Percentiles rank a stretch among this genome's conserved stretches.
These are phyloP conservation scores for Ciconia boyciana DNA, from an alignment of 2,113 vertebrate genomes.

Conservation along the genomic window DNA sequence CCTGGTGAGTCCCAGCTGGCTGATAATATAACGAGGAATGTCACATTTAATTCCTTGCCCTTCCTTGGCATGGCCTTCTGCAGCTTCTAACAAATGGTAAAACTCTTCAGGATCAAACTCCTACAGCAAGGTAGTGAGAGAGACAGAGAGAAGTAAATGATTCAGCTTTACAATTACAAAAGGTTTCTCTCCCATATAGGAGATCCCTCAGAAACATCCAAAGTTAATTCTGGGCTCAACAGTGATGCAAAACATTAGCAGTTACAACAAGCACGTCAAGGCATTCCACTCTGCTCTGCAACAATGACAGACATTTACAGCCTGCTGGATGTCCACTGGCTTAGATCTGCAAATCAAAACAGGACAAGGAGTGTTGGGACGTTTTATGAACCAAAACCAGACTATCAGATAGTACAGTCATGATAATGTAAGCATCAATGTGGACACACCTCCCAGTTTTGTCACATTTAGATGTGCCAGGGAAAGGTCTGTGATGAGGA, in stretches of 20 bases:
- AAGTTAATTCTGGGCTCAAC: neutral
- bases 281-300: neutral
- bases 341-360: neutral
- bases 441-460: neutral
- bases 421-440: fast-evolving
- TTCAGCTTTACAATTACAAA: neutral
- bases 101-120: slow-evolving; percentile 99
- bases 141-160: neutral
- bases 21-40: slow-evolving; percentile 96
- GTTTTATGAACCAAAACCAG: neutral
- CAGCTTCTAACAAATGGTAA: slow-evolving; percentile 95
- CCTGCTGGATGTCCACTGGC: neutral
- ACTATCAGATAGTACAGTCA: neutral
- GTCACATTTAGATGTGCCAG: neutral
- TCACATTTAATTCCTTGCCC: slow-evolving; percentile 96
- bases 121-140: slow-evolving; percentile 66
- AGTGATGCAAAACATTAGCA: neutral
- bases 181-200: neutral
- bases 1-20: slow-evolving; percentile 94
- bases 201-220: neutral
- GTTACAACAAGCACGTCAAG: neutral
- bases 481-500: neutral
- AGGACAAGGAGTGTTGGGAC: neutral
- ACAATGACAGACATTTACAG: neutral
- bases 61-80: slow-evolving; percentile 96